Evolutionary conservation across 2,888 invertebrate species (phyloP).

Genomic region (Taphrorychus bicolor): DNA sequence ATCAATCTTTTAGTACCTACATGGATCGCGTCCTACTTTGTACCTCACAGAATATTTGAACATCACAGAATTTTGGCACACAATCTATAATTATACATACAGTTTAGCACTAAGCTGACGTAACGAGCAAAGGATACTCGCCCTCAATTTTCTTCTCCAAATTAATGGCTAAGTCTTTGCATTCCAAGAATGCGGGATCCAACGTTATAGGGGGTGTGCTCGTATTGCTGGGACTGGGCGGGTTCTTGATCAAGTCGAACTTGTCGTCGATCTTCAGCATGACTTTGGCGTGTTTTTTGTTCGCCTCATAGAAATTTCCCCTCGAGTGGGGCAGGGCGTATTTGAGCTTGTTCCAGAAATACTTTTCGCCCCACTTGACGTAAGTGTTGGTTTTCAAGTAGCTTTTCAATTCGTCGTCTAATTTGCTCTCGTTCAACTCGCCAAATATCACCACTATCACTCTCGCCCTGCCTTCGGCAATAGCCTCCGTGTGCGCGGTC

Average conservation of each 20-base stretch:
- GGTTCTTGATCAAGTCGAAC: conserved; percentile 44
- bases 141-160: neutral
- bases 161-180: neutral
- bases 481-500: conserved; percentile 74
- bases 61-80: neutral
- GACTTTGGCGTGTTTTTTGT: conserved; percentile 48
- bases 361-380: conserved; percentile 81
- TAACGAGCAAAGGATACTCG: neutral
- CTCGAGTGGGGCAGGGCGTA: conserved; percentile 74
- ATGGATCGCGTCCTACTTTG: too few species aligned
- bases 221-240: conserved; percentile 33
- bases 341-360: conserved; percentile 81
- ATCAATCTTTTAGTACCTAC: too few species aligned
- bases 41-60: too few species aligned
- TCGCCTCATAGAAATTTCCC: conserved; percentile 36
- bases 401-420: conserved; percentile 73
- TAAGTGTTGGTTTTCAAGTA: conserved; percentile 81
- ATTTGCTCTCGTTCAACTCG: conserved; percentile 66
- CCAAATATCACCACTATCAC: conserved; percentile 78
- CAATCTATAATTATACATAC: neutral
- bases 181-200: conserved; percentile 25
- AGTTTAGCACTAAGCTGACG: neutral
- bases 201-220: conserved; percentile 35
- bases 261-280: conserved; percentile 51
- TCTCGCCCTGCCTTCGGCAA: conserved; percentile 71